Base-by-base conservation (phyloP, 2,113 vertebrate species). In the Perognathus longimembris region DNA sequence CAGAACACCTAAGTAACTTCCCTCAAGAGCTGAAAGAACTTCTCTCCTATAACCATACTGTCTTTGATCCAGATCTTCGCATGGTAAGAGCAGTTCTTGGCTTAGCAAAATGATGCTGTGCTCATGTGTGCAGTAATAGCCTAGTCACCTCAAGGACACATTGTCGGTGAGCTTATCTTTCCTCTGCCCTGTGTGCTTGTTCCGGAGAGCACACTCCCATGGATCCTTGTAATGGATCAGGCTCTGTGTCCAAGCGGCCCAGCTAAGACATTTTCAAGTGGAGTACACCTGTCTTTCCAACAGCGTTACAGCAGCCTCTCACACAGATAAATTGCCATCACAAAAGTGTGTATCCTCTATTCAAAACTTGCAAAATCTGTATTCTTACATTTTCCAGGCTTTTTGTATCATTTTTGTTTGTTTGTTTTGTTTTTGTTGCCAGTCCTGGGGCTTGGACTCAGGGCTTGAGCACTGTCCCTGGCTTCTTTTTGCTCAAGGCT, bases 11-110 rank as follows among this genome's bases (percentile, higher is more conserved):
- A 80, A 97, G 98, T 67, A 97, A 77, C 84, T 99, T 99, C 78
- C 99, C 99, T 0, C 98, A 99, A 95, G 99, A 99, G 70, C 96
- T 99, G 93, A 98, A 98, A 28, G 98, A 99, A 64, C 96, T 99
- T 57, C 98, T 99, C 3, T 95, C 99, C 38, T 98, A 96, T 88
- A 98, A 99, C 94, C 99, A 99, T 74, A 99, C 98, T 0, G 97
- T 99, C 21, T 95, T 99, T 89, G 98, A 99, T 7, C 66, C 98
- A 0, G 99, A 99, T 88, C 97, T 99, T 32, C 98, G 99, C 86
- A 99, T 99, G 99, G 99, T 99, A 95, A 97, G 98, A 50, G 14
- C 12, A 6, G 6, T 5, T 0, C 10, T 12, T 0, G 28, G 59
- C 38, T 89, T 59, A 34, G 42, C 82, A 67, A 85, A 26, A 45